phyloP scores from a whole-genome alignment of 1,140 invertebrate species.

The Drosophila eugracilis region DNA sequence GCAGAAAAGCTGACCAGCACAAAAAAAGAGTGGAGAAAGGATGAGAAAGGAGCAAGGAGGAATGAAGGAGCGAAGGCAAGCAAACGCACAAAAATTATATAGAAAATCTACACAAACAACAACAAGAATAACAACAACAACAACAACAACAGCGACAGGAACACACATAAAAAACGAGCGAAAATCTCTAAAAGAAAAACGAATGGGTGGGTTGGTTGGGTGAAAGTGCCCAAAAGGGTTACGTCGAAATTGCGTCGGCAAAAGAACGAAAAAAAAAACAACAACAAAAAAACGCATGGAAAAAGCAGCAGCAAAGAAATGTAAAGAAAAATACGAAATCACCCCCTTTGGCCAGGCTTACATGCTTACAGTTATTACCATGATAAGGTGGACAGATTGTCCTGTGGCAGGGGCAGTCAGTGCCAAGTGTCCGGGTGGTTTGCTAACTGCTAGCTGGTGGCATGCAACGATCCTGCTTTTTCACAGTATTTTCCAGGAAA shows the following conservation, averaged over 20 bases:
- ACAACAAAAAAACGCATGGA: conserved; percentile 31
- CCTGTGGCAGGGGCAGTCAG: conserved; percentile 8
- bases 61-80: conserved; percentile 12
- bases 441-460: background rate
- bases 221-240: conserved; percentile 66
- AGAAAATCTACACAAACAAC: conserved; percentile 64
- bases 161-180: conserved; percentile 54
- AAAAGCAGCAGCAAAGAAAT: conserved; percentile 64
- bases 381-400: conserved; percentile 72
- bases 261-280: background rate
- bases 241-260: conserved; percentile 65
- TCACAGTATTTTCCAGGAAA: conserved; percentile 8
- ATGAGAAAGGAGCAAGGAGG: conserved; percentile 2
- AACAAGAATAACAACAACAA: conserved; percentile 11
- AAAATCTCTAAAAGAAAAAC: conserved; percentile 52
- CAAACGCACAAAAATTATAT: conserved; percentile 74
- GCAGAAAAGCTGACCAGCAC: conserved; percentile 82
- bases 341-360: conserved; percentile 81
- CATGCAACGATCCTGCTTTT: background rate
- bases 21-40: conserved; percentile 48
- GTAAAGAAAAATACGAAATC: conserved; percentile 83
- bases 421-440: conserved; percentile 29
- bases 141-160: conserved; percentile 18
- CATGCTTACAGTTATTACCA: conserved; percentile 83
- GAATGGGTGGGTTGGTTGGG: conserved; percentile 2